These are phyloP conservation scores for Volucella bombylans DNA, from an alignment of 2,888 invertebrate species.

Conservation along the genomic window DNA sequence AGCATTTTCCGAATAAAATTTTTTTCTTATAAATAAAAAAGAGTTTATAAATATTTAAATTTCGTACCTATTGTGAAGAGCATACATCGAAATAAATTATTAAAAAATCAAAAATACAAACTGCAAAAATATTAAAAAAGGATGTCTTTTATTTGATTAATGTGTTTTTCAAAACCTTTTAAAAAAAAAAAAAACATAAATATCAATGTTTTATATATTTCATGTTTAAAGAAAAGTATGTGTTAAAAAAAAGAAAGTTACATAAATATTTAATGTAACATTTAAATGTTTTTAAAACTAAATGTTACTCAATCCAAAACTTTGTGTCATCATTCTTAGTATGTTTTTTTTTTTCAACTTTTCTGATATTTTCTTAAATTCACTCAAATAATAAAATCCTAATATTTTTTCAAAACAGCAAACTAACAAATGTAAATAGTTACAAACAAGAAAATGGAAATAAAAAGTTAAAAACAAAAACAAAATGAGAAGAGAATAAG, in stretches of 20 bases:
- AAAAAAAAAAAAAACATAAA: too few species aligned
- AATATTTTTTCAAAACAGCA: constrained; percentile 22
- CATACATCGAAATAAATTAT: too few species aligned
- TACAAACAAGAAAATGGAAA: constrained; percentile 18
- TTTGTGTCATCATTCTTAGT: constrained; percentile 3
- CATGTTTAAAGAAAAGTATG: too few species aligned
- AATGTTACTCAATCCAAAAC: neutral
- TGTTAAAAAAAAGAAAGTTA: neutral
- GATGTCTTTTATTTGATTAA: too few species aligned
- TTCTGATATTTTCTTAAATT: constrained; percentile 1
- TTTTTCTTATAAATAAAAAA: too few species aligned
- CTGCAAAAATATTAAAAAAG: too few species aligned
- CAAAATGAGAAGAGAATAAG: neutral
- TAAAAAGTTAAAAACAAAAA: constrained; percentile 9
- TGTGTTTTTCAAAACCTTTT: too few species aligned
- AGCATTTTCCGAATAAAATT: too few species aligned
- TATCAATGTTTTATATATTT: too few species aligned
- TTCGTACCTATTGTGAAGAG: too few species aligned
- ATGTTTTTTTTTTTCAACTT: neutral
- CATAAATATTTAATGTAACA: neutral
- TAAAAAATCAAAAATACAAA: too few species aligned
- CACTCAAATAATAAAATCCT: neutral
- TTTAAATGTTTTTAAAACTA: neutral
- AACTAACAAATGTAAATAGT: constrained; percentile 56
- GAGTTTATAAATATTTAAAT: too few species aligned